Conservation (phyloP, 2,113 vertebrate species). For the Elephas maximus region DNA sequence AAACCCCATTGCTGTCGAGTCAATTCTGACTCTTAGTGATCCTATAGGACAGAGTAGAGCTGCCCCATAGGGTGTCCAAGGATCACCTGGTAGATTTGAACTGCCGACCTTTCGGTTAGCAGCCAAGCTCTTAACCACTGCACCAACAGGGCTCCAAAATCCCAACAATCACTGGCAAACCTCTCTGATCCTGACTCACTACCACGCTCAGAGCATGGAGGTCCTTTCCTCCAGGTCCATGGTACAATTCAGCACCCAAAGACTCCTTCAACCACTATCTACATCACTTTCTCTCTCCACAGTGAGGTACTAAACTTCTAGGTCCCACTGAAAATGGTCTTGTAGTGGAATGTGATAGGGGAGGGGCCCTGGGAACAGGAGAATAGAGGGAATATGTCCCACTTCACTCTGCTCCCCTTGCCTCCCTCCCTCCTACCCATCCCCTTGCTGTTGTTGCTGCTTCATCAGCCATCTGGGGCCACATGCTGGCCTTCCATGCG, state of each 20-base stretch:
- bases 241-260: not conserved
- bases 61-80: too few species aligned
- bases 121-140: too few species aligned
- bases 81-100: too few species aligned
- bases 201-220: not conserved
- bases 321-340: not conserved
- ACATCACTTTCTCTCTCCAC: not conserved
- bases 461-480: constrained; percentile 77
- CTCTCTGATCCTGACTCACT: not conserved
- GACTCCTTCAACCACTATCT: too few species aligned
- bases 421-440: constrained; percentile 12
- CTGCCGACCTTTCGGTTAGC: too few species aligned
- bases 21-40: too few species aligned
- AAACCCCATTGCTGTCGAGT: too few species aligned
- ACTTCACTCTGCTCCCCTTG: constrained; percentile 64
- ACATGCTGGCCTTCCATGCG: constrained; percentile 74
- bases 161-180: not conserved
- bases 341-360: not conserved
- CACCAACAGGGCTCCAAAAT: too few species aligned
- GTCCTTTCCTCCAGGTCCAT: not conserved
- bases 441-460: not conserved
- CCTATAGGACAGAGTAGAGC: too few species aligned
- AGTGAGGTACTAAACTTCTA: not conserved
- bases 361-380: not conserved
- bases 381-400: constrained; percentile 37